These are phyloP conservation scores for Momotus momota DNA, from an alignment of 2,797 vertebrate species.

Conservation along the genomic window DNA sequence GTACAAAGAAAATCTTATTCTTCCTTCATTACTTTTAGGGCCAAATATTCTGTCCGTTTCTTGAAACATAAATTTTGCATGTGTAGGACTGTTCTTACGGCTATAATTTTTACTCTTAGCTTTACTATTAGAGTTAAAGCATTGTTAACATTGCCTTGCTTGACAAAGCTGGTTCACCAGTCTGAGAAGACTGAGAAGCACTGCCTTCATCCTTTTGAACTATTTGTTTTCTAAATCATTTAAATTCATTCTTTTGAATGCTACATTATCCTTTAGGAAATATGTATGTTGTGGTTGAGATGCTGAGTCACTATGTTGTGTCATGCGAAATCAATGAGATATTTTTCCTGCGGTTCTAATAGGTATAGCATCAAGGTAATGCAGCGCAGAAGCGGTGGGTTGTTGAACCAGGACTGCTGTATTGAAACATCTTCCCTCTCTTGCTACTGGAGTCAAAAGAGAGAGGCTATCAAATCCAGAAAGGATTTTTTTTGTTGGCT, in stretches of 20 bases:
- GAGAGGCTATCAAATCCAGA: not conserved
- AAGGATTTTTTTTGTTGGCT: not conserved
- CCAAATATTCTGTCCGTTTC: not conserved
- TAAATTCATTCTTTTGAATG: not conserved
- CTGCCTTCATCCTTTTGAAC: not conserved
- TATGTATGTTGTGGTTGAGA: not conserved
- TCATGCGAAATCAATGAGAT: not conserved
- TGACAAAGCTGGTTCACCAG: not conserved
- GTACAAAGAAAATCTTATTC: not conserved
- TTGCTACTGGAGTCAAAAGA: not conserved
- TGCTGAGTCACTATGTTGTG: not conserved
- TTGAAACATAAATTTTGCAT: not conserved
- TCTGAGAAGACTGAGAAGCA: not conserved
- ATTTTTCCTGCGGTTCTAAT: not conserved
- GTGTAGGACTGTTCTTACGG: not conserved
- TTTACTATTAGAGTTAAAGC: not conserved
- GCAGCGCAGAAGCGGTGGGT: not conserved
- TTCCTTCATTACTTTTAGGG: not conserved
- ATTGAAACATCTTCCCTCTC: not conserved
- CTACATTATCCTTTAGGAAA: not conserved
- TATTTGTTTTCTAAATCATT: not conserved
- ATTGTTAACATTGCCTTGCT: not conserved
- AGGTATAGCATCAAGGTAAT: not conserved
- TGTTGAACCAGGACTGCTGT: not conserved
- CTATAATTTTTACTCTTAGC: not conserved